A percentile compares a stretch with the other conserved stretches of the same genome.
Evolutionary conservation across 1,140 invertebrate species (phyloP).

Genomic region (Anastrepha ludens): DNA sequence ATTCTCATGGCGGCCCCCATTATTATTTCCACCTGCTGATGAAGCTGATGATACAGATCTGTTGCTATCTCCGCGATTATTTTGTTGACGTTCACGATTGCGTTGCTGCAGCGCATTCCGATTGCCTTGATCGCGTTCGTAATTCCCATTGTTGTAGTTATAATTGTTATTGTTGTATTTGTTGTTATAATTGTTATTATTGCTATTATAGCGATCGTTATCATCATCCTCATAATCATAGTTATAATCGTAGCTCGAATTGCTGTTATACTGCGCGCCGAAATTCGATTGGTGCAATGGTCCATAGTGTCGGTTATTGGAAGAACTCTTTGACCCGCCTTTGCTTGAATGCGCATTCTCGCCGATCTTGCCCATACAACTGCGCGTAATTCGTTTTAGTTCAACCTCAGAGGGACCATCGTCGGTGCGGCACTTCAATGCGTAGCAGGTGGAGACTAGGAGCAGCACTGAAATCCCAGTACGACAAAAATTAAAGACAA

Average conservation of each 20-base stretch:
- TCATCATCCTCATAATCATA: conserved; percentile 48
- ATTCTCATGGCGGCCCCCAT: conserved; percentile 55
- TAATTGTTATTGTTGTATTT: conserved; percentile 55
- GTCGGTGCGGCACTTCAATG: conserved; percentile 75
- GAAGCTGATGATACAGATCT: conserved; percentile 4
- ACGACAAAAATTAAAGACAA: background rate
- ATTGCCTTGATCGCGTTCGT: conserved; percentile 22
- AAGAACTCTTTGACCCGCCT: background rate
- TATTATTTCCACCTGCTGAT: conserved; percentile 8
- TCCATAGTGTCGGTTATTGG: conserved; percentile 22
- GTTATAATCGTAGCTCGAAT: conserved; percentile 51
- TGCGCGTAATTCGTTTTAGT: conserved; percentile 67
- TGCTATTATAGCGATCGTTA: conserved; percentile 12
- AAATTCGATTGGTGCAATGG: conserved; percentile 8
- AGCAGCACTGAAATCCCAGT: background rate
- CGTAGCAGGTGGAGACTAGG: background rate
- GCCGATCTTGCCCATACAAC: conserved; percentile 65
- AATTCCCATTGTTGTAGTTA: conserved; percentile 20
- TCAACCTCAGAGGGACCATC: conserved; percentile 75
- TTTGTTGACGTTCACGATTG: conserved; percentile 50
- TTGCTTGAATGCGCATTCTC: conserved; percentile 2
- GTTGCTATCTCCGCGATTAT: background rate
- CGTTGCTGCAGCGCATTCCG: conserved; percentile 34
- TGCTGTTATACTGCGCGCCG: background rate
- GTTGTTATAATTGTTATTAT: conserved; percentile 52